Conservation (phyloP, 2,888 invertebrate species). For the Heteromyza rotundicornis region DNA sequence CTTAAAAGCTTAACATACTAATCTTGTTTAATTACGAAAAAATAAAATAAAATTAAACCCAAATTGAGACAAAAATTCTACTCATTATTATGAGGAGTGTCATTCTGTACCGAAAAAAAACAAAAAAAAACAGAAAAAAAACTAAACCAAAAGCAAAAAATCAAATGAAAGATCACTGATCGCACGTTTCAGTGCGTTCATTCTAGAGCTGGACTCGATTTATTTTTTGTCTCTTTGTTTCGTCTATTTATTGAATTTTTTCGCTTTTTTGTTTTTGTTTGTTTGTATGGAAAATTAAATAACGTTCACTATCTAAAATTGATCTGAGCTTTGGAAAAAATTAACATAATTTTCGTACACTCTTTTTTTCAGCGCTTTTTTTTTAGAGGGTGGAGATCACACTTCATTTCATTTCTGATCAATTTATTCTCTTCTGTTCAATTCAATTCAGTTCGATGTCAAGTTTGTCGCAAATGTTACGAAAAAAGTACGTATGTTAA, state of each 20-base stretch:
- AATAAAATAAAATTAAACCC: too few relatives aligned
- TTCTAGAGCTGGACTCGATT: neutral
- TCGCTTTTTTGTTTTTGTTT: neutral
- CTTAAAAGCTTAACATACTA: too few relatives aligned
- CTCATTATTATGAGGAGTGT: too few relatives aligned
- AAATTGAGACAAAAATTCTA: too few relatives aligned
- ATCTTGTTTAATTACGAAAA: too few relatives aligned
- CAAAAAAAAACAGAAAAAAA: too few relatives aligned
- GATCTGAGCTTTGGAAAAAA: conserved; percentile 21
- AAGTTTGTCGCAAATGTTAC: conserved; percentile 1
- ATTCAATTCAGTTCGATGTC: neutral
- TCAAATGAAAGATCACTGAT: too few relatives aligned
- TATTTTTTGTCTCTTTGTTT: neutral
- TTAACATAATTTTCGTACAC: conserved; percentile 11
- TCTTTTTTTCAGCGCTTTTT: too few relatives aligned
- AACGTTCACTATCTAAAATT: conserved; percentile 24
- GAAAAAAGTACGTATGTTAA: too few relatives aligned
- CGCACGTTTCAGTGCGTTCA: neutral
- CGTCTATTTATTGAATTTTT: neutral
- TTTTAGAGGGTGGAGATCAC: conserved; percentile 9
- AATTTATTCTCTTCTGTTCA: too few relatives aligned
- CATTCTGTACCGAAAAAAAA: too few relatives aligned
- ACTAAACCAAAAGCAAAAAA: too few relatives aligned
- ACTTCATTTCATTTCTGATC: neutral
- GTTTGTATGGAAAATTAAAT: neutral